Conservation (phyloP, 1,140 invertebrate species). For the Drosophila pallidifrons region DNA sequence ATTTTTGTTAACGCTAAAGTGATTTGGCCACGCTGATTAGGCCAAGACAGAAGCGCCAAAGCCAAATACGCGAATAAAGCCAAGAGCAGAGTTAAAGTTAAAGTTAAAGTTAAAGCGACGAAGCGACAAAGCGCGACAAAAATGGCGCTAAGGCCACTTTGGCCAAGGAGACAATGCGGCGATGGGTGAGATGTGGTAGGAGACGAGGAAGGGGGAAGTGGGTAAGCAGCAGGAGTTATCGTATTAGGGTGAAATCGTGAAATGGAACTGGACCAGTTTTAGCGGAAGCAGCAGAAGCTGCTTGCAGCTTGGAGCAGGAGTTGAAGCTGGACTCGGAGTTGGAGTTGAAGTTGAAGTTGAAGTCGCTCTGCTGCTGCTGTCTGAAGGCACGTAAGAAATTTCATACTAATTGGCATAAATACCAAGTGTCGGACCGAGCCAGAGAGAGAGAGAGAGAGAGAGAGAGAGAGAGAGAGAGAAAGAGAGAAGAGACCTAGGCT, state of each 20-base stretch:
- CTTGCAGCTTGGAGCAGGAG: constrained; percentile 37
- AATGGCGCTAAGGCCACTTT: constrained; percentile 73
- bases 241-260: constrained; percentile 82
- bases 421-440: constrained; percentile 75
- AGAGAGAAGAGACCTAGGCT: constrained; percentile 48
- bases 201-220: neutral
- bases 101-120: neutral
- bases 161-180: constrained; percentile 48
- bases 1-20: constrained; percentile 23
- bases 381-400: constrained; percentile 84
- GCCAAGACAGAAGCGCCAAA: constrained; percentile 56
- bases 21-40: constrained; percentile 68
- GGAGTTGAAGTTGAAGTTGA: constrained; percentile 38
- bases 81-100: neutral
- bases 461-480: constrained; percentile 37
- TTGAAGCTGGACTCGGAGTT: constrained; percentile 45
- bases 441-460: constrained; percentile 48
- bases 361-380: constrained; percentile 54
- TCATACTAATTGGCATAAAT: constrained; percentile 85
- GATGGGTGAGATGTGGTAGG: no score
- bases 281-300: constrained; percentile 73
- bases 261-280: constrained; percentile 84
- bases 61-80: neutral
- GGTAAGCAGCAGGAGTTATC: constrained; percentile 51
- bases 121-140: constrained; percentile 68